phyloP scores from a whole-genome alignment of 2,113 vertebrate genomes.

The Columba janthina region DNA sequence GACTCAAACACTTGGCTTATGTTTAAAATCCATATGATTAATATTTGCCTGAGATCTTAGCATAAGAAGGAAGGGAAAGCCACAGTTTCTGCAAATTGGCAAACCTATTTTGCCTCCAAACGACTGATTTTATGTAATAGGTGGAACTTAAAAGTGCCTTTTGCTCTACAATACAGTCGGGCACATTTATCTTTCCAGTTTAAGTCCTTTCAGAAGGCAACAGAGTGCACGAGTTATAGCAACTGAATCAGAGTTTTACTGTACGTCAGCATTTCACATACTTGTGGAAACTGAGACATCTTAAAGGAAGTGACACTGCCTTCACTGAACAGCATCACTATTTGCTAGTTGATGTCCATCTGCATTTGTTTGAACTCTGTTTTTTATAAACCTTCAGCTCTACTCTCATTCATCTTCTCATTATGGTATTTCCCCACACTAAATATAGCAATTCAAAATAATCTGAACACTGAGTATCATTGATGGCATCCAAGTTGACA shows the following conservation, averaged over 20 bases:
- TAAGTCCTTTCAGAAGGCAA: not conserved
- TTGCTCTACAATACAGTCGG: not conserved
- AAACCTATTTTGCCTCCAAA: not conserved
- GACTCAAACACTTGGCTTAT: slow-evolving; percentile 40
- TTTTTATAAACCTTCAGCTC: not conserved
- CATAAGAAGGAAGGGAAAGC: not conserved
- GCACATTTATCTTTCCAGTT: not conserved
- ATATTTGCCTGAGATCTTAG: not conserved
- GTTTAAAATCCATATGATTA: slow-evolving; percentile 32
- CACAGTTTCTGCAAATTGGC: not conserved
- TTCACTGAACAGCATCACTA: not conserved
- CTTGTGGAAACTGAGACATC: not conserved
- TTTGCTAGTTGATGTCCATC: not conserved
- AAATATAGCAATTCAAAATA: not conserved
- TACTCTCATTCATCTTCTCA: not conserved
- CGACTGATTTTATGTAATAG: not conserved
- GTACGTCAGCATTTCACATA: not conserved
- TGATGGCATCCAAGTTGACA: not conserved
- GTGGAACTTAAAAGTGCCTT: not conserved
- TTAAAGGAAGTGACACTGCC: not conserved
- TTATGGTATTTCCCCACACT: not conserved
- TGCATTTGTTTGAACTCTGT: not conserved
- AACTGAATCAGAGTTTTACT: not conserved
- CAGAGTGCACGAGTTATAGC: not conserved
- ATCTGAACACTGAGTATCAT: rapidly evolving